Evolutionary conservation across 2,797 vertebrate genomes (phyloP).

Genomic region (Staurois parvus): DNA sequence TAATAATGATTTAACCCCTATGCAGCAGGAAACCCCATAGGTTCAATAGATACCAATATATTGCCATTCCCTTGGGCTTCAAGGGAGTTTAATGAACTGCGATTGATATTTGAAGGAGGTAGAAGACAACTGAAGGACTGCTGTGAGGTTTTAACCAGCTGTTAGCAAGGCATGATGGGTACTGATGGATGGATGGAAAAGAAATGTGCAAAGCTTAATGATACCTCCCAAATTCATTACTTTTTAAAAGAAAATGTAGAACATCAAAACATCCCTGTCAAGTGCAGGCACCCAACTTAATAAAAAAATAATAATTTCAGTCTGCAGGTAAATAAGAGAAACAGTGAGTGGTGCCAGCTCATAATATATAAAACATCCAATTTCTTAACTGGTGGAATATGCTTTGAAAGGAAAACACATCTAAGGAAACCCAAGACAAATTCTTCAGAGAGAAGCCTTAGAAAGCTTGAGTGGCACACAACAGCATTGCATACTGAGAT

Average conservation of each 20-base stretch:
- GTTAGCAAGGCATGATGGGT: conserved; percentile 33
- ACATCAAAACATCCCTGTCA: conserved; percentile 26
- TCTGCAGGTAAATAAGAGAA: conserved; percentile 18
- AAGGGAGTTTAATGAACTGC: conserved; percentile 35
- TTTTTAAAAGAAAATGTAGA: conserved; percentile 5
- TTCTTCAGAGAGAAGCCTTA: background rate
- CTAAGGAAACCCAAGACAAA: conserved; percentile 26
- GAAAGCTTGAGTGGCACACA: conserved; percentile 13
- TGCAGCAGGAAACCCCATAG: background rate
- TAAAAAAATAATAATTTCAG: background rate
- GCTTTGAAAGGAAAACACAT: conserved; percentile 35
- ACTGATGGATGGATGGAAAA: conserved; percentile 22
- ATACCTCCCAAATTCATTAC: background rate
- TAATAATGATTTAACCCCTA: conserved; percentile 54
- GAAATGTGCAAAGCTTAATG: conserved; percentile 10
- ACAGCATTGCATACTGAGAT: conserved; percentile 11
- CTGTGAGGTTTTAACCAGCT: conserved; percentile 41
- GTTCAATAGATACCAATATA: conserved; percentile 5
- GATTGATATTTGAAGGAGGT: conserved; percentile 43
- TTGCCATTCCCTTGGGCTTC: conserved; percentile 25
- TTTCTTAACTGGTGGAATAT: conserved; percentile 21
- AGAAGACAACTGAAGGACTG: conserved; percentile 25
- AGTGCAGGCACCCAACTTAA: background rate
- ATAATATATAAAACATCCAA: conserved; percentile 39
- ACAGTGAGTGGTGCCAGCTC: background rate